Conservation (phyloP, 2,797 vertebrate genomes). For the Podarcis lilfordi region DNA sequence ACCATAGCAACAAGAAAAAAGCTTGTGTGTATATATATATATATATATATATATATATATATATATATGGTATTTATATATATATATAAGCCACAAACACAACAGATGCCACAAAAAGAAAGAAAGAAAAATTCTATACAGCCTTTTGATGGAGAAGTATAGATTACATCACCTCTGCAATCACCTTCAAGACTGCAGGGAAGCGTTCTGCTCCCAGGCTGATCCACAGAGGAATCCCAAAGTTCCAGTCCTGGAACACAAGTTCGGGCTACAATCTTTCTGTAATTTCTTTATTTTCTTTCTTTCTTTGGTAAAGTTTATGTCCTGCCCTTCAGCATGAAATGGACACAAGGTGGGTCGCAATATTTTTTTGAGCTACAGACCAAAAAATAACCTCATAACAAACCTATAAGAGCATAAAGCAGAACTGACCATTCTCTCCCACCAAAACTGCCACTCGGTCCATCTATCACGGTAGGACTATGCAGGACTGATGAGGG, state of each 20-base stretch:
- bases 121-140: conserved; percentile 28
- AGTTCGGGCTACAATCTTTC: not conserved
- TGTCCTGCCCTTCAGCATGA: no score
- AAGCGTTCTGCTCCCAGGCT: not conserved
- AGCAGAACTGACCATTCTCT: no score
- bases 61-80: conserved; percentile 50
- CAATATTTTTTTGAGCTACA: no score
- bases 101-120: conserved; percentile 49
- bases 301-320: no score
- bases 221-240: conserved; percentile 3
- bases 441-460: no score
- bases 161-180: conserved; percentile 29
- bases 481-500: no score
- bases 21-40: conserved; percentile 55
- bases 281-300: no score
- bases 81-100: conserved; percentile 39
- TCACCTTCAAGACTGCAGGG: not conserved
- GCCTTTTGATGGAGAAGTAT: conserved; percentile 30
- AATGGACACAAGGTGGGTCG: no score
- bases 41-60: conserved; percentile 46
- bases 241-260: not conserved
- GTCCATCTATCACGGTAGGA: no score
- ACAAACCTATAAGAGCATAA: no score
- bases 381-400: no score
- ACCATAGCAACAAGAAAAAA: conserved; percentile 67